Evolutionary conservation across 2,113 vertebrate species (phyloP).

Genomic region (Alectura lathami): DNA sequence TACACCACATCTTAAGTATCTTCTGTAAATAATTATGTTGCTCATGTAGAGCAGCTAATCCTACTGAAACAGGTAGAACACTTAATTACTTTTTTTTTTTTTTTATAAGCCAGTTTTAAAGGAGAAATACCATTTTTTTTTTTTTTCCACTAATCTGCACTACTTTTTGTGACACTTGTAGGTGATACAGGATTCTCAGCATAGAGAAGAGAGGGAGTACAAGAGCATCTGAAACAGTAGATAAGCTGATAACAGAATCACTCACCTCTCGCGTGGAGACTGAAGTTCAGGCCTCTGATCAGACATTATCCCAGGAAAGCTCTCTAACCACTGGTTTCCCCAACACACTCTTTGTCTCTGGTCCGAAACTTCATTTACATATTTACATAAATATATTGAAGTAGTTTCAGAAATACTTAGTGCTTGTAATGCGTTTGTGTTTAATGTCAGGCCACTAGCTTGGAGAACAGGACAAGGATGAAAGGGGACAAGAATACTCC

Average conservation of each 20-base stretch:
- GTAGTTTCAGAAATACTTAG: neutral
- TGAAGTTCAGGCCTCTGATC: neutral
- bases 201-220: neutral
- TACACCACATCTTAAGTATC: neutral
- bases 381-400: neutral
- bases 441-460: neutral
- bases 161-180: neutral
- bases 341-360: neutral
- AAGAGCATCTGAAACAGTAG: neutral
- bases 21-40: neutral
- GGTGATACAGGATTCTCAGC: neutral
- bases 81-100: neutral
- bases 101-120: neutral
- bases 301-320: neutral
- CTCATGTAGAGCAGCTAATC: neutral
- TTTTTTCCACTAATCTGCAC: neutral
- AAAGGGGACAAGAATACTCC: neutral
- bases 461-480: neutral
- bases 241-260: neutral
- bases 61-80: neutral
- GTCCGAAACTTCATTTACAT: neutral
- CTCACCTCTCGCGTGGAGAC: neutral
- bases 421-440: neutral
- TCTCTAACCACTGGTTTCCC: neutral
- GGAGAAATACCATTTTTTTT: neutral